Percentiles rank a stretch among this genome's conserved stretches.
Evolutionary conservation across 2,797 vertebrate species (phyloP).

Genomic region (Tolypeutes matacus): DNA sequence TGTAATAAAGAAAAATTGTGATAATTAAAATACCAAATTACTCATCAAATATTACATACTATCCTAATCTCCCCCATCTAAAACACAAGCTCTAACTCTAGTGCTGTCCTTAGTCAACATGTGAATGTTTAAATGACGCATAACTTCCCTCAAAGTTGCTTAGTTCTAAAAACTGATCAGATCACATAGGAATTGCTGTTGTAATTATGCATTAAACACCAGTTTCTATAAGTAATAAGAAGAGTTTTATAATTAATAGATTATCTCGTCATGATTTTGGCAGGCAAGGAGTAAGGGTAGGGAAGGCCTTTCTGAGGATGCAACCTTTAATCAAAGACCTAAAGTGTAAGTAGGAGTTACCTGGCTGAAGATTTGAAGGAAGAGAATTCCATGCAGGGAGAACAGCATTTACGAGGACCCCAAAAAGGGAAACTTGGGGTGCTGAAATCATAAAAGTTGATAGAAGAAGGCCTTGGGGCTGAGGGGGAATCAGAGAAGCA

Average conservation of each 20-base stretch:
- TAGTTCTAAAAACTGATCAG: background rate
- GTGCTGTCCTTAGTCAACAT: background rate
- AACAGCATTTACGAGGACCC: background rate
- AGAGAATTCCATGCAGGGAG: background rate
- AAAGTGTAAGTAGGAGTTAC: background rate
- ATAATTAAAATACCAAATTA: conserved; percentile 8
- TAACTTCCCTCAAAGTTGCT: background rate
- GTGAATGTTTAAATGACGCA: background rate
- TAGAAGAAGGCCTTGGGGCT: background rate
- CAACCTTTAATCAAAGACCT: background rate
- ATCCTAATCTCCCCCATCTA: background rate
- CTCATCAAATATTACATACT: background rate
- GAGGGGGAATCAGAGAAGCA: background rate
- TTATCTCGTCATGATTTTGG: background rate
- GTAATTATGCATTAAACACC: conserved; percentile 6
- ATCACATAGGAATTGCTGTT: background rate
- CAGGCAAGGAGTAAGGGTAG: background rate
- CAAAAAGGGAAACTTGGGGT: background rate
- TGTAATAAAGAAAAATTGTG: background rate
- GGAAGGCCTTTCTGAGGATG: background rate
- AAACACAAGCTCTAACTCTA: background rate
- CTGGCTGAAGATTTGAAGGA: background rate
- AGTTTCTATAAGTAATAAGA: conserved; percentile 12
- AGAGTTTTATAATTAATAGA: background rate
- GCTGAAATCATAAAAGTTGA: background rate